Percentiles rank a stretch among this genome's conserved stretches.
These are phyloP conservation scores for Dinocampus coccinellae DNA, from an alignment of 2,888 invertebrate genomes.

Conservation along the genomic window DNA sequence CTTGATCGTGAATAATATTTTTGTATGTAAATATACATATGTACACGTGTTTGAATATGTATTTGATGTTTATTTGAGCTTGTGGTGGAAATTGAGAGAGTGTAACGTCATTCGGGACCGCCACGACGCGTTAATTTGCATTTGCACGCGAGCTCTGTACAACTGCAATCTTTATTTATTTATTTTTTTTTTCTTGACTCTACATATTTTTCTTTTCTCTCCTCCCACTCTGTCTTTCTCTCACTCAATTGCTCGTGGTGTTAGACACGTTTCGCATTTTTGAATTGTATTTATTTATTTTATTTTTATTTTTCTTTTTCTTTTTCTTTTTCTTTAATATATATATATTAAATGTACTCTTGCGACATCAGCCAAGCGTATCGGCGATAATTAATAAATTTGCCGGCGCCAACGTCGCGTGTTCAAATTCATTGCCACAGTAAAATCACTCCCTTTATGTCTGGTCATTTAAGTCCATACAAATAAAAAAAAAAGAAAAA, in stretches of 20 bases:
- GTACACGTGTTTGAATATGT: neutral
- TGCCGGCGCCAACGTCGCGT: conserved; percentile 37
- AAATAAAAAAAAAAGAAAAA: neutral
- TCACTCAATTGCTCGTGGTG: neutral
- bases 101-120: conserved; percentile 35
- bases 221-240: neutral
- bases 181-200: neutral
- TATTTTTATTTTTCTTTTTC: conserved; percentile 6
- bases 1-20: conserved; percentile 9
- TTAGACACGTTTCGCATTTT: neutral
- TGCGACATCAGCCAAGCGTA: conserved; percentile 35
- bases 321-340: conserved; percentile 9
- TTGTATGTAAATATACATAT: neutral
- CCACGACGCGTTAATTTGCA: conserved; percentile 45
- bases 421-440: conserved; percentile 36
- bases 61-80: neutral
- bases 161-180: conserved; percentile 28
- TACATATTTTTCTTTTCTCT: neutral
- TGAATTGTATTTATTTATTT: conserved; percentile 7
- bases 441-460: conserved; percentile 16
- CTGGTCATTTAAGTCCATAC: conserved; percentile 10
- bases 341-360: conserved; percentile 25
- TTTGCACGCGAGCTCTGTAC: conserved; percentile 40
- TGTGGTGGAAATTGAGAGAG: conserved; percentile 21
- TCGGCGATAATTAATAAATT: conserved; percentile 55